Conservation (phyloP, 2,797 vertebrate species). For the Sebastes steindachneri region DNA sequence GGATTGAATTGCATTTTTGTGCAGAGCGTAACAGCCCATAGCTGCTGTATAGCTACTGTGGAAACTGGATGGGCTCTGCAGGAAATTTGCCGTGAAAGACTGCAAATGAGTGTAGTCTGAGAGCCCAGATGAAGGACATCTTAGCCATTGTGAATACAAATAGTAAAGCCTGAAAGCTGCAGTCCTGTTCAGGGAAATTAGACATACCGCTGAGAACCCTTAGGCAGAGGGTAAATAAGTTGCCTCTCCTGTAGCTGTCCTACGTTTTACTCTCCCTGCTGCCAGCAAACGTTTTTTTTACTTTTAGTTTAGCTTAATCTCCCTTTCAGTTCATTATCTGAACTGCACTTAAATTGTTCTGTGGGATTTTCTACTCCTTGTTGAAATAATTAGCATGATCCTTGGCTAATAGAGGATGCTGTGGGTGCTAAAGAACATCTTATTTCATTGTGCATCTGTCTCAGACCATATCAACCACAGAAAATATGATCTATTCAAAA, state of each 20-base stretch:
- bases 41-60: not conserved
- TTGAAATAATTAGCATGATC: not conserved
- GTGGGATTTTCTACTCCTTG: not conserved
- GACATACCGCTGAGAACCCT: conserved; percentile 11
- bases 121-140: conserved; percentile 37
- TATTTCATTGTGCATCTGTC: not conserved
- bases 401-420: not conserved
- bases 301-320: not conserved
- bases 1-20: conserved; percentile 8
- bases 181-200: conserved; percentile 23
- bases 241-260: not conserved
- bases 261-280: not conserved
- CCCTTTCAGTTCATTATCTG: not conserved
- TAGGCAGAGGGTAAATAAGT: conserved; percentile 15
- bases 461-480: not conserved
- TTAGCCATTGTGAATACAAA: conserved; percentile 27
- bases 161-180: not conserved
- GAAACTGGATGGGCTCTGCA: not conserved
- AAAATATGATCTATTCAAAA: not conserved
- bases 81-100: conserved; percentile 13
- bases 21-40: not conserved
- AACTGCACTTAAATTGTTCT: not conserved
- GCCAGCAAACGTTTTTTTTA: not conserved
- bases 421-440: not conserved
- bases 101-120: conserved; percentile 36